Percentiles rank a stretch among this genome's conserved stretches.
phyloP scores from a whole-genome alignment of 2,797 vertebrate genomes.

The Paratrypauchen microcephalus region DNA sequence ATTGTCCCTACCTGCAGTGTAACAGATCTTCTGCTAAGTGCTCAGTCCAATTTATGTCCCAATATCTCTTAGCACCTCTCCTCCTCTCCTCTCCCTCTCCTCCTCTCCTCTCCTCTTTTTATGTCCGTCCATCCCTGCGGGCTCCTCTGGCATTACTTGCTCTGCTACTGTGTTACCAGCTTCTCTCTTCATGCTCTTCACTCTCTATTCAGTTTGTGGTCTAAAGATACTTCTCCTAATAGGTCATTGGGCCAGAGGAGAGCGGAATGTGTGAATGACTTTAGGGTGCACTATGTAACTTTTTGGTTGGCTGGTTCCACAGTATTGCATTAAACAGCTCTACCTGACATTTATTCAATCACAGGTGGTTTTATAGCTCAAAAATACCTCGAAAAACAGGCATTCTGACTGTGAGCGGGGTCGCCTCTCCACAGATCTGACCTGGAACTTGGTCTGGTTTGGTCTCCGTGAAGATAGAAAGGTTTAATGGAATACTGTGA shows the following conservation, averaged over 20 bases:
- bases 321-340: too few relatives aligned
- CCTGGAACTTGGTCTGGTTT: too few relatives aligned
- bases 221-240: conserved; percentile 58
- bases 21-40: conserved; percentile 3
- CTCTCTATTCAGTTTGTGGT: conserved; percentile 56
- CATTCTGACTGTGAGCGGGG: too few relatives aligned
- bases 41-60: conserved; percentile 23
- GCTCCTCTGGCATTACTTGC: conserved; percentile 37
- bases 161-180: conserved; percentile 28
- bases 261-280: neutral
- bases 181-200: conserved; percentile 22
- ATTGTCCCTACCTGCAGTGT: neutral
- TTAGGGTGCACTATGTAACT: too few relatives aligned
- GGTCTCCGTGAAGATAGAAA: too few relatives aligned
- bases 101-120: conserved; percentile 20
- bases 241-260: conserved; percentile 59
- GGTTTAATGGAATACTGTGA: too few relatives aligned
- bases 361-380: too few relatives aligned
- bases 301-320: too few relatives aligned
- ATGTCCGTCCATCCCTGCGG: conserved; percentile 30
- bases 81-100: neutral
- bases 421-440: too few relatives aligned
- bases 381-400: too few relatives aligned
- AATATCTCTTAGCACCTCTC: neutral
- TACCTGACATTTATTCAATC: too few relatives aligned